Conservation (phyloP, 1,140 invertebrate genomes). For the Heliothis virescens region DNA sequence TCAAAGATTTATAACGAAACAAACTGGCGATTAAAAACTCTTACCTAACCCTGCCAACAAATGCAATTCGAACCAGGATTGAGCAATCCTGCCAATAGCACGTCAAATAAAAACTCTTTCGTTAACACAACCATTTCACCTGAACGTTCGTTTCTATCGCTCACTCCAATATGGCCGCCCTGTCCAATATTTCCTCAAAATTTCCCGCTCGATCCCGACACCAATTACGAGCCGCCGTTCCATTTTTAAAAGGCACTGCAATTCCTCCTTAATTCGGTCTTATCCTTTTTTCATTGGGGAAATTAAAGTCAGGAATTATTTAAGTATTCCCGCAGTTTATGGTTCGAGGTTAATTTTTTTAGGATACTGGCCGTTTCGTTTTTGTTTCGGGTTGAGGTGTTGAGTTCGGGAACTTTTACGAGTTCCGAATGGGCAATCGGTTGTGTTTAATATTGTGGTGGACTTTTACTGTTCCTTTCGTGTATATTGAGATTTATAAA, state of each 20-base stretch:
- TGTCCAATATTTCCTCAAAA: slow-evolving; percentile 19
- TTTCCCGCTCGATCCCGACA: background rate
- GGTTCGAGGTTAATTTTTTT: slow-evolving; percentile 16
- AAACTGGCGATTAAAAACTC: too few relatives aligned
- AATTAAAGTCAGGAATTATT: slow-evolving; percentile 45
- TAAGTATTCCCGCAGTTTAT: slow-evolving; percentile 38
- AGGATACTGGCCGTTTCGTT: slow-evolving; percentile 30
- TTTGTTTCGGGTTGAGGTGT: slow-evolving; percentile 13
- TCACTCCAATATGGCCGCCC: background rate
- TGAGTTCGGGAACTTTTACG: slow-evolving; percentile 14
- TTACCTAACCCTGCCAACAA: too few relatives aligned
- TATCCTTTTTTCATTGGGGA: slow-evolving; percentile 44
- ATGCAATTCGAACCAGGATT: too few relatives aligned
- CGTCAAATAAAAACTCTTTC: background rate
- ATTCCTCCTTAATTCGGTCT: slow-evolving; percentile 35
- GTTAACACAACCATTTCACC: background rate
- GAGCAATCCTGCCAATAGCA: background rate
- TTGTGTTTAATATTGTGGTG: slow-evolving; percentile 11
- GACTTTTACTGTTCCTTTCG: background rate
- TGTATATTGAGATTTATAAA: background rate
- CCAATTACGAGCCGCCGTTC: slow-evolving; percentile 34
- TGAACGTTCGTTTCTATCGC: slow-evolving; percentile 1
- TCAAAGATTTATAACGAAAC: too few relatives aligned
- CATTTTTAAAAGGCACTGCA: slow-evolving; percentile 27
- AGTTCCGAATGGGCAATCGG: background rate